Base-by-base conservation (phyloP, 2,888 invertebrate genomes). In the Drosophila parthenogenetica region DNA sequence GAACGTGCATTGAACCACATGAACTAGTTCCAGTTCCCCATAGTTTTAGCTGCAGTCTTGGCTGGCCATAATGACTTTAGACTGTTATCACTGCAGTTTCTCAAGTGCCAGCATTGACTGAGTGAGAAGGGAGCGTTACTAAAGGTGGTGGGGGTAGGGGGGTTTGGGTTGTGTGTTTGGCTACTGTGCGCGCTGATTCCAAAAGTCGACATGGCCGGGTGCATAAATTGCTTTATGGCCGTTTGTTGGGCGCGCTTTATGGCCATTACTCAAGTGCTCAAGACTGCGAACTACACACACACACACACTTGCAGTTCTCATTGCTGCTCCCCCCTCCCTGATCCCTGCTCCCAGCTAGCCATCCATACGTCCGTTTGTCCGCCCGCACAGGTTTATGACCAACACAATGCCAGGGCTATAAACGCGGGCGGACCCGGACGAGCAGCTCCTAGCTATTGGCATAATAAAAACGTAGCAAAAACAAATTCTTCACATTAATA, bases 181-280 rank as follows among this genome's bases (percentile, higher is more conserved):
- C 88, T 88, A 88, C 83, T 83, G 83, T 84, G 60, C 64, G 74
- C 84, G 82, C 83, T 87, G 82, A 83, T 88, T 83, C 83, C 78
- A 88, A 88, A 73, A 85, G 82, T 83, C 82, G 86, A 39, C 68
- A 68, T 74, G 66, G 70, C 63, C 68, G 64, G 77, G 74, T 80
- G 84, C 86, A 89, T 89, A 87, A 87, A 87, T 87, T 85, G 88
- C 83, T 87, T 87, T 87, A 87, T 87, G 86, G 63, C 80, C 77
- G 69, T 79, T 83, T 79, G 81, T 69, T 73, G 79, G 67, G 77
- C 73, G 85, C 78, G 70, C 86, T 88, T 88, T 88, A 88, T 88
- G 89, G 77, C 83, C 87, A 79, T 87, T 80, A 89, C 79, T 89
- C 81, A 89, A 90, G 87, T 90, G 88, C 78, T 87, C 82, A 77